These are phyloP conservation scores for Crocuta crocuta DNA, from an alignment of 2,113 vertebrate genomes.

Conservation along the genomic window DNA sequence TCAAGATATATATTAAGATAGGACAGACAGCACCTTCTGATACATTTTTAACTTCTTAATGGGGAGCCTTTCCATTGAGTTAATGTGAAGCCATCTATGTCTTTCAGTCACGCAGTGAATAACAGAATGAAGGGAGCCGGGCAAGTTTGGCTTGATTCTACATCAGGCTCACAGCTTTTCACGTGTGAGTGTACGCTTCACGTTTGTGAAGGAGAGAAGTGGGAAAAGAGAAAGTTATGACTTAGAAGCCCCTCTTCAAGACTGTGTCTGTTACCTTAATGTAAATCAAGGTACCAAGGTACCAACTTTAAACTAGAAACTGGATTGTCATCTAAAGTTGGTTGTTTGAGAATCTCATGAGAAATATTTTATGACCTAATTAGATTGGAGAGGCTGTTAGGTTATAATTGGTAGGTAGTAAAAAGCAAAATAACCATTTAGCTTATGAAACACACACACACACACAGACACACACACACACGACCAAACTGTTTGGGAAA, in stretches of 20 bases:
- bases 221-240: background rate
- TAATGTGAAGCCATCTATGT: background rate
- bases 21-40: slow-evolving; percentile 45
- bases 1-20: background rate
- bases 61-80: background rate
- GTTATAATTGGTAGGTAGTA: slow-evolving; percentile 75
- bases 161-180: background rate
- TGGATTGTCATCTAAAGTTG: slow-evolving; percentile 54
- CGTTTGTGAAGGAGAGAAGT: background rate
- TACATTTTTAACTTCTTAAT: slow-evolving; percentile 34
- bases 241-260: slow-evolving; percentile 11
- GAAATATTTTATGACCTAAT: slow-evolving; percentile 80
- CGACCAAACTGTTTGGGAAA: background rate
- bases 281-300: background rate
- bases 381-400: slow-evolving; percentile 76
- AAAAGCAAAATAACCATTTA: slow-evolving; percentile 73
- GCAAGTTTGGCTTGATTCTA: background rate
- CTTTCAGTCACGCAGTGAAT: background rate
- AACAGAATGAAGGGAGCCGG: background rate
- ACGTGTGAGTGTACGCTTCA: background rate
- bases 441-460: background rate
- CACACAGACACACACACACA: too few relatives aligned
- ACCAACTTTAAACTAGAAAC: slow-evolving; percentile 48
- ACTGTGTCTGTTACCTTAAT: slow-evolving; percentile 7
- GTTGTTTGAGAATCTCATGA: slow-evolving; percentile 70